These are phyloP conservation scores for Cladorhizidae sp. DNA, from an alignment of 37 sponge, comb jelly and placozoan species.

Conservation along the genomic window DNA sequence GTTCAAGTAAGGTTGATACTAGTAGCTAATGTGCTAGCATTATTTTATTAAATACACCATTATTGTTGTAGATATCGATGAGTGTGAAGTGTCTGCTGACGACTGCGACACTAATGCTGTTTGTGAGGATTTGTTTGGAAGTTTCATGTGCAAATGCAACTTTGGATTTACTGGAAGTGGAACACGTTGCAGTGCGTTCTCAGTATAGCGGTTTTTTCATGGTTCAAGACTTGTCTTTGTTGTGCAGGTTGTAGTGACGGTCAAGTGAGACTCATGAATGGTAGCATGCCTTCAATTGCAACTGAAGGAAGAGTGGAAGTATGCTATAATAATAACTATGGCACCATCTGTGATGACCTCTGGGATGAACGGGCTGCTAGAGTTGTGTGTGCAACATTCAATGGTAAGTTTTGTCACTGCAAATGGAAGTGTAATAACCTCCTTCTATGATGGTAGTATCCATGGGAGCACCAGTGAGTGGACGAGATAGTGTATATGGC, in stretches of 20 bases:
- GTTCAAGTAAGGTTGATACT: conserved; percentile 16
- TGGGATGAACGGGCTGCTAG: conserved; percentile 26
- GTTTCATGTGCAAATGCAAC: conserved; percentile 38
- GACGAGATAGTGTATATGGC: conserved; percentile 18
- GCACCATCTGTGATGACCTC: conserved; percentile 35
- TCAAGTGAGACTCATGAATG: conserved; percentile 21
- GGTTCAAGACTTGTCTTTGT: neutral
- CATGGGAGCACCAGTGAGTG: conserved; percentile 5
- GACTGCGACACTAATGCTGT: conserved; percentile 21
- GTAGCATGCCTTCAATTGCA: conserved; percentile 1
- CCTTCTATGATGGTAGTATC: neutral
- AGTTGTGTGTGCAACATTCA: conserved; percentile 11
- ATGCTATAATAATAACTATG: conserved; percentile 35
- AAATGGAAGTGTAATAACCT: neutral
- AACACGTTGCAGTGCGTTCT: neutral
- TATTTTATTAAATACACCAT: neutral
- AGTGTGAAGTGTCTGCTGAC: conserved; percentile 11
- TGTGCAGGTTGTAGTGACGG: conserved; percentile 24
- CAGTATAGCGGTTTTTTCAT: neutral
- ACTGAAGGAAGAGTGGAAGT: conserved; percentile 23
- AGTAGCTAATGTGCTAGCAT: neutral
- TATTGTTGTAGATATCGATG: conserved; percentile 42
- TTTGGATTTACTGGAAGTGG: conserved; percentile 34
- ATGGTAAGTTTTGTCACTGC: neutral
- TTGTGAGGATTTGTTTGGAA: conserved; percentile 28